Percentiles rank a stretch among this genome's conserved stretches.
phyloP scores from a whole-genome alignment of 2,797 vertebrate genomes.

The Austrolebias charrua region DNA sequence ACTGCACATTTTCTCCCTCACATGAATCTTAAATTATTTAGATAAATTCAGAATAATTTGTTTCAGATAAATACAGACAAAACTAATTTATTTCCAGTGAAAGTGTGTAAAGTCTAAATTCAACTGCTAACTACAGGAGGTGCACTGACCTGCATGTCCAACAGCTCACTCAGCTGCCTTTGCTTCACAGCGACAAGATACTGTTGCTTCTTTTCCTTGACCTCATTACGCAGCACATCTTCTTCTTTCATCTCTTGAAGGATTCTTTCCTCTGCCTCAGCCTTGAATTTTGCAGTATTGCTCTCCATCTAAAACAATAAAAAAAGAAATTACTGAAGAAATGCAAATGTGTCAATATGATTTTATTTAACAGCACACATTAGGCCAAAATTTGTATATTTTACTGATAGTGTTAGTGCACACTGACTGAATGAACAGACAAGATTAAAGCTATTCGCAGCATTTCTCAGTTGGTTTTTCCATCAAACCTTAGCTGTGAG shows the following conservation, averaged over 20 bases:
- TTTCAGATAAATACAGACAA: no score
- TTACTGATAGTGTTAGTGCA: neutral
- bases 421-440: neutral
- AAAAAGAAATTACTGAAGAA: neutral
- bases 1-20: no score
- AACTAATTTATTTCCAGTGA: no score
- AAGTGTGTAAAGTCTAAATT: neutral
- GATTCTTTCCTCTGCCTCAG: conserved; percentile 79
- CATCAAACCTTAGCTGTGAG: conserved; percentile 82
- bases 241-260: conserved; percentile 76
- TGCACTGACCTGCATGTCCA: conserved; percentile 83
- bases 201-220: conserved; percentile 70
- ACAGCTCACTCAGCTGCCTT: conserved; percentile 57
- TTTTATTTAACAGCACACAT: neutral
- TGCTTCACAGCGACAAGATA: conserved; percentile 74
- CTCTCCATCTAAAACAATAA: conserved; percentile 76
- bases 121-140: neutral
- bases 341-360: no score
- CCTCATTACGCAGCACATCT: conserved; percentile 61
- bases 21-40: no score
- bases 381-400: neutral
- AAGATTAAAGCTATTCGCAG: neutral
- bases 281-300: conserved; percentile 70
- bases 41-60: no score
- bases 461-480: neutral